Percentiles rank a stretch among this genome's conserved stretches.
These are phyloP conservation scores for Standfussiana lucernea DNA, from an alignment of 2,888 invertebrate species.

Conservation along the genomic window DNA sequence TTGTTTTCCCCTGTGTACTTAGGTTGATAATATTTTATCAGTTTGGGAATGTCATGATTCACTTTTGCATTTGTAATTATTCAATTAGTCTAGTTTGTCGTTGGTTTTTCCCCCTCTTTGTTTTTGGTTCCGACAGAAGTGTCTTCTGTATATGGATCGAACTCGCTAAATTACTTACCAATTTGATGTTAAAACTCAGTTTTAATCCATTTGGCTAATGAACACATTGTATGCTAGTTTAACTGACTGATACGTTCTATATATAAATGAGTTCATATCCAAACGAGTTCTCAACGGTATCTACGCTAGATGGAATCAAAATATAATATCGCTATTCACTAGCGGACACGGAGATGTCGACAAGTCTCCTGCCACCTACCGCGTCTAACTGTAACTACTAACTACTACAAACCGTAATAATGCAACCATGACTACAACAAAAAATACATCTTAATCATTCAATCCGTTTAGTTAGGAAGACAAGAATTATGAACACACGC, in stretches of 20 bases:
- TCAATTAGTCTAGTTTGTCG: neutral
- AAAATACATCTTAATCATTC: too few species aligned
- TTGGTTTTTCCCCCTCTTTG: neutral
- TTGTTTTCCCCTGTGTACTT: conserved; percentile 31
- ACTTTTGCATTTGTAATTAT: neutral
- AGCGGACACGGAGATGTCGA: too few species aligned
- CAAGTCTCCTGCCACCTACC: too few species aligned
- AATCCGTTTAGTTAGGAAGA: neutral
- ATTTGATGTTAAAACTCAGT: neutral
- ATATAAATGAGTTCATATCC: neutral
- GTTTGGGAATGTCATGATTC: conserved; percentile 34
- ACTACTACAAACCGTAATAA: too few species aligned
- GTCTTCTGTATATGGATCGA: neutral
- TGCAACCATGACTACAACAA: too few species aligned
- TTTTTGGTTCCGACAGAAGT: neutral
- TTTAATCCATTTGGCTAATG: neutral
- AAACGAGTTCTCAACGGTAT: too few species aligned
- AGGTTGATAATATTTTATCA: conserved; percentile 23
- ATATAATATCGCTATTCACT: too few species aligned
- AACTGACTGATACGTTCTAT: neutral
- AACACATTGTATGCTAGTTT: neutral
- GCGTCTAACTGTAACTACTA: too few species aligned
- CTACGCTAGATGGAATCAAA: too few species aligned
- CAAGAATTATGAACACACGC: neutral
- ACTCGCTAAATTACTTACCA: neutral